Evolutionary conservation across 2,888 invertebrate species (phyloP).

Genomic region (Lycophotia porphyrea): DNA sequence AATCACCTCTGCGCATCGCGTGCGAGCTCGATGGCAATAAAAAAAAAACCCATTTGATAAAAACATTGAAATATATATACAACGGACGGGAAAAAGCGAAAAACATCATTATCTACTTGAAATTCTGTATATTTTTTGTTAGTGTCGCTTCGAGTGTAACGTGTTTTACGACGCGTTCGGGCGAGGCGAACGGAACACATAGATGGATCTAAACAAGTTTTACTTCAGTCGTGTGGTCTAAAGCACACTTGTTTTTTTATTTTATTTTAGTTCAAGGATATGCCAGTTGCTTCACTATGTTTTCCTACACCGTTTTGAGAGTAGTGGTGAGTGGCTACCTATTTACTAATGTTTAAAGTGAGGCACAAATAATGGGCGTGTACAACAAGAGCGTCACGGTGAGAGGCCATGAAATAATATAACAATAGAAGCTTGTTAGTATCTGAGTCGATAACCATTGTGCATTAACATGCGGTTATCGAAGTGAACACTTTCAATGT

Average conservation of each 20-base stretch:
- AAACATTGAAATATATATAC: background rate
- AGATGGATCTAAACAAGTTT: too few relatives aligned
- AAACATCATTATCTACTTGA: background rate
- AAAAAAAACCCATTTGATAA: background rate
- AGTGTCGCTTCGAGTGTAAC: background rate
- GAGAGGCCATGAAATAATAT: constrained; percentile 23
- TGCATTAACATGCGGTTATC: constrained; percentile 20
- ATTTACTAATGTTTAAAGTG: constrained; percentile 1
- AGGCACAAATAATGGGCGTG: background rate
- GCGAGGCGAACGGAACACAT: too few relatives aligned
- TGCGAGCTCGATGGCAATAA: too few relatives aligned
- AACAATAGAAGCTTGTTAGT: constrained; percentile 28
- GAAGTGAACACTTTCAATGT: constrained; percentile 24
- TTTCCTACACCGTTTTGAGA: background rate
- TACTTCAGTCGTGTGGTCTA: too few relatives aligned
- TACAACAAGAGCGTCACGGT: constrained; percentile 18
- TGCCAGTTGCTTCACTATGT: background rate
- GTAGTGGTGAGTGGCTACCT: background rate
- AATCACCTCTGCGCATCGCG: background rate
- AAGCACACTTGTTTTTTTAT: too few relatives aligned
- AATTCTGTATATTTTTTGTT: background rate
- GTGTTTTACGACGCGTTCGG: too few relatives aligned
- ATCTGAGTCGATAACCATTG: constrained; percentile 10
- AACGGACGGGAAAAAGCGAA: background rate
- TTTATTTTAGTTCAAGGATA: background rate